Conservation (phyloP, 2,888 invertebrate species). For the Drosophila recens region DNA sequence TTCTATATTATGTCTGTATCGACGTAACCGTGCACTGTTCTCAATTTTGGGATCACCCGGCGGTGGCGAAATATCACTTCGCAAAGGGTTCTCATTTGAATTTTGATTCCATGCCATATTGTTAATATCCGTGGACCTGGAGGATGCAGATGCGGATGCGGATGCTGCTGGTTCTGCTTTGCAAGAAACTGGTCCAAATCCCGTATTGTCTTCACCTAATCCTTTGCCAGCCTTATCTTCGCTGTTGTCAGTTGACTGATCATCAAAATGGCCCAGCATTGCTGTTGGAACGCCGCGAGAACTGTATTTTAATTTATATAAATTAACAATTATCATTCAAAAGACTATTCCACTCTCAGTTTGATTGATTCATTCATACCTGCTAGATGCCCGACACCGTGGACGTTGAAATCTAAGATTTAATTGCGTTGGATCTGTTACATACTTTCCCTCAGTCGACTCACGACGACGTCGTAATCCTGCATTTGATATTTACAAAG, state of each 20-base stretch:
- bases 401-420: constrained; percentile 92
- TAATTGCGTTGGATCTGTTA: constrained; percentile 93
- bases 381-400: constrained; percentile 85
- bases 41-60: constrained; percentile 85
- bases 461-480: constrained; percentile 91
- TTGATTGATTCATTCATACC: constrained; percentile 63
- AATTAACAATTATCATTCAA: not conserved
- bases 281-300: constrained; percentile 86
- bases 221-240: constrained; percentile 65
- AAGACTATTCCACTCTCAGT: not conserved
- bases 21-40: constrained; percentile 84
- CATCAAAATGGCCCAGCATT: constrained; percentile 84
- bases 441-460: constrained; percentile 91
- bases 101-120: constrained; percentile 68
- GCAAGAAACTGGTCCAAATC: constrained; percentile 5
- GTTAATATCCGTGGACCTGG: constrained; percentile 18
- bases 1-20: constrained; percentile 85
- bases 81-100: constrained; percentile 54
- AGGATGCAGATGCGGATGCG: not conserved
- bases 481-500: constrained; percentile 2
- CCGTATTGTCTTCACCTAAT: constrained; percentile 27
- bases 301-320: constrained; percentile 24
- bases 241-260: constrained; percentile 80
- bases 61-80: constrained; percentile 84
- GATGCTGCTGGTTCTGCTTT: constrained; percentile 8